Conservation (phyloP, 2,113 vertebrate genomes). For the Anolis sagrei region DNA sequence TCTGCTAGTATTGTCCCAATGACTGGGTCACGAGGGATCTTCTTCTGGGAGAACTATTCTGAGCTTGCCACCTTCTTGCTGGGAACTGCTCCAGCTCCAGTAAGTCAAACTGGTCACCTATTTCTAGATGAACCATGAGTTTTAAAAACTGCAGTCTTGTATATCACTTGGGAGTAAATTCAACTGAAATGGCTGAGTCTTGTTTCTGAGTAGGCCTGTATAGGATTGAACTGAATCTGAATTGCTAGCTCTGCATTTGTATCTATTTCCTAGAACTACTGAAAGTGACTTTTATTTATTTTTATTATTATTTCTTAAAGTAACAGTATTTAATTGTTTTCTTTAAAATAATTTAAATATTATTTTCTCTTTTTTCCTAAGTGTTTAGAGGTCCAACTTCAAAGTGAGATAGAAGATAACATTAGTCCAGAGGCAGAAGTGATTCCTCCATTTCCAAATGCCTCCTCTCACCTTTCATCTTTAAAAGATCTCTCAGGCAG, state of each 20-base stretch:
- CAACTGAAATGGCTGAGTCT: neutral
- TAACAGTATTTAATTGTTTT: conserved; percentile 33
- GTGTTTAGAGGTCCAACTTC: conserved; percentile 92
- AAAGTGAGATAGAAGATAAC: conserved; percentile 90
- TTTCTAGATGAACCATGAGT: too few species aligned
- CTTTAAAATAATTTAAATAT: too few species aligned
- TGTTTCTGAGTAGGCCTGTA: neutral
- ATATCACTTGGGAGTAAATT: neutral
- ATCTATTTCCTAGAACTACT: neutral
- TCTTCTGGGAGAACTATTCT: too few species aligned
- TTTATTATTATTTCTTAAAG: conserved; percentile 27
- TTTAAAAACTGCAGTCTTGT: neutral
- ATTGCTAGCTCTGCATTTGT: neutral
- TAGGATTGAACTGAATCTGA: neutral
- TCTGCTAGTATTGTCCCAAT: too few species aligned
- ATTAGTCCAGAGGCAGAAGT: conserved; percentile 93
- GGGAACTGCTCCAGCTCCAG: neutral
- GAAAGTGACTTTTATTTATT: neutral
- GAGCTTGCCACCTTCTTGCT: neutral
- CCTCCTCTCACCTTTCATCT: conserved; percentile 85
- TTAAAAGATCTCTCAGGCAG: conserved; percentile 85
- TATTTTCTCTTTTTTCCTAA: conserved; percentile 66
- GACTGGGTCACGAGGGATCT: too few species aligned
- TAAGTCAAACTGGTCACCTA: too few species aligned
- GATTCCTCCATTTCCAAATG: conserved; percentile 86